phyloP scores from a whole-genome alignment of 2,888 invertebrate species.

The Lasioglossum lativentre region DNA sequence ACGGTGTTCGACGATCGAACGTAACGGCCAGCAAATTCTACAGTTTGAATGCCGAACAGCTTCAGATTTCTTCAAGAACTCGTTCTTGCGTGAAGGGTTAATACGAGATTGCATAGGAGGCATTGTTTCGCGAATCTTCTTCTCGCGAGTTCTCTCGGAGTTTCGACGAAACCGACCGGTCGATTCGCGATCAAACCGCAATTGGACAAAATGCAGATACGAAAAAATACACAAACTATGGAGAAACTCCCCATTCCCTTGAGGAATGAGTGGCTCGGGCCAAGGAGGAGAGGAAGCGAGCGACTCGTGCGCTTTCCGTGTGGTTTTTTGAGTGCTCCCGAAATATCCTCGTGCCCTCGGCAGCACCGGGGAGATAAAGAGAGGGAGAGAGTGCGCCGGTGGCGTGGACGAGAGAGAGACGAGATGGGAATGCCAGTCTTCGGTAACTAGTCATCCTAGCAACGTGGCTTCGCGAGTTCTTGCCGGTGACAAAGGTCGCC shows the following conservation, averaged over 20 bases:
- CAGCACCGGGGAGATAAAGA: slow-evolving; percentile 64
- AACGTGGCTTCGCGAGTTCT: slow-evolving; percentile 67
- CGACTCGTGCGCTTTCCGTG: slow-evolving; percentile 68
- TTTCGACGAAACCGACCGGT: background rate
- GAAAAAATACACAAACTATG: slow-evolving; percentile 4
- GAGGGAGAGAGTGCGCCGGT: slow-evolving; percentile 58
- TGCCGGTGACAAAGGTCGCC: slow-evolving; percentile 58
- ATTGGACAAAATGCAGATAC: slow-evolving; percentile 2
- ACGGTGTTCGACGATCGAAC: no score
- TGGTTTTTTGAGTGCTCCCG: slow-evolving; percentile 77
- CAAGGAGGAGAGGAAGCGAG: slow-evolving; percentile 58
- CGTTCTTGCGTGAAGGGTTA: no score
- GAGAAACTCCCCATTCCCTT: background rate
- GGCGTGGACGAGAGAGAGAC: slow-evolving; percentile 69
- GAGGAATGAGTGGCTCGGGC: slow-evolving; percentile 27
- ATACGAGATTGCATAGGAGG: no score
- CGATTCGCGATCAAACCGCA: background rate
- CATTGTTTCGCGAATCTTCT: no score
- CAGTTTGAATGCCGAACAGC: no score
- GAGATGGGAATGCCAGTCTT: slow-evolving; percentile 78
- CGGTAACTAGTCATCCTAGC: slow-evolving; percentile 76
- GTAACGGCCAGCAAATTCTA: no score
- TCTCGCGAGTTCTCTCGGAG: background rate
- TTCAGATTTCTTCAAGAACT: no score
- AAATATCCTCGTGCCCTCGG: slow-evolving; percentile 73